These are phyloP conservation scores for Himalopsyche anomala DNA, from an alignment of 2,888 invertebrate genomes.

Conservation along the genomic window DNA sequence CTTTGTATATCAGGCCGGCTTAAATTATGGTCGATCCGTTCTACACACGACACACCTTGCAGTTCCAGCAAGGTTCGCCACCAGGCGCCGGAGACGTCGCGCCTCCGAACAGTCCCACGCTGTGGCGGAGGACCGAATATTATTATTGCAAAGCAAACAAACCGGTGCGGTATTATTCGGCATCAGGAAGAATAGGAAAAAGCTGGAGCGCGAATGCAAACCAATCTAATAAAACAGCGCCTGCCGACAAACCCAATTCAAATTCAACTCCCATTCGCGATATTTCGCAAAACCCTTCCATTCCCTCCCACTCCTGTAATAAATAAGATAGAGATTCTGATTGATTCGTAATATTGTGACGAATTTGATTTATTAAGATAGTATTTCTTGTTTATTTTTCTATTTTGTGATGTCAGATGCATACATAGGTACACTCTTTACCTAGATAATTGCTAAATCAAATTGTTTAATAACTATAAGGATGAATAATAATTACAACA, in stretches of 20 bases:
- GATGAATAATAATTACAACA: no score
- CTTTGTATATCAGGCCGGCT: no score
- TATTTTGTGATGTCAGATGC: no score
- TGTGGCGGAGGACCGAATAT: constrained; percentile 10
- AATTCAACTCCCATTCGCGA: not conserved
- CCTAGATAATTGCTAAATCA: no score
- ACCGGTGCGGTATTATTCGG: not conserved
- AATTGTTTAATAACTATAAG: no score
- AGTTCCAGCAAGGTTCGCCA: not conserved
- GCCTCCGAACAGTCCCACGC: constrained; percentile 6
- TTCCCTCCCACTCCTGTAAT: not conserved
- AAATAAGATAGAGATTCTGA: constrained; percentile 1
- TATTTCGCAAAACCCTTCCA: not conserved
- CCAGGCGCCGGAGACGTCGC: constrained; percentile 2
- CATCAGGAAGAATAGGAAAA: constrained; percentile 17
- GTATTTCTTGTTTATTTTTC: not conserved
- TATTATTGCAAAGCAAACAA: not conserved
- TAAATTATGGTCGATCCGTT: no score
- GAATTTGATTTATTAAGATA: not conserved
- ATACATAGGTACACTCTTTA: no score
- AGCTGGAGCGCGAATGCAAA: constrained; percentile 29
- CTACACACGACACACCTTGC: not conserved
- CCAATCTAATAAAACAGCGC: constrained; percentile 5
- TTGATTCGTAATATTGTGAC: constrained; percentile 14
- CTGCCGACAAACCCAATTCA: not conserved